Evolutionary conservation across 2,797 vertebrate genomes (phyloP), one percentile per base, ranked within the genome.

Genomic region (Discoglossus pictus): DNA sequence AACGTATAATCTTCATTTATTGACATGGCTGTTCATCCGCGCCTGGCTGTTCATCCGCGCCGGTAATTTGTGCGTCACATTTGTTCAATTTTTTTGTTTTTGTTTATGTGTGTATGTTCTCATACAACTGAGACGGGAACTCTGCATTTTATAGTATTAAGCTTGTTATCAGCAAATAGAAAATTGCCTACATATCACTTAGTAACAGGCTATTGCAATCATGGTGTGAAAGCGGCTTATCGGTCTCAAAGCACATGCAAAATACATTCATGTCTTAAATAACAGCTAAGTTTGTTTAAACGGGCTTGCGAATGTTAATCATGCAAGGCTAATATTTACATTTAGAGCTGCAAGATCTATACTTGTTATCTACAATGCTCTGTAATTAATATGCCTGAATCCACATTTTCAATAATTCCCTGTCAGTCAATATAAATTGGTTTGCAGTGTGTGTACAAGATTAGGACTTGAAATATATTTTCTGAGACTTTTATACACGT

Each of bases 141-240:
- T 31, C 8, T 4, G 27, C n/a, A n/a, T 46, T 40, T 18, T 15
- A 42, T 21, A 34, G 43, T 66, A 56, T 66, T 50, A 54, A 15
- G 11, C 12, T 39, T 56, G 31, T 47, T 56, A 65, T 65, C 21
- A 13, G 63, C 46, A 65, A 31, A 65, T 16, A 34, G 52, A 58
- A 20, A 42, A 25, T 23, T 20, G 52, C 27, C 27, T 34, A 48
- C 20, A 20, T 48, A 48, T 66, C 50, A 66, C 55, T 42, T 51
- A 60, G 54, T 51, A 59, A 60, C 65, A 10, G 18, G 6, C 36
- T 52, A 24, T 50, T 51, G 35, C 46, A 9, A 15, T 34, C 59
- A 24, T 59, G 31, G 8, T 42, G 35, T 50, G 35, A 17, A 60
- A 67, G 24, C 65, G 52, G 17, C 51, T 31, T 39, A 60, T 52